Conservation (phyloP, 2,113 vertebrate species). For the Cebus imitator region DNA sequence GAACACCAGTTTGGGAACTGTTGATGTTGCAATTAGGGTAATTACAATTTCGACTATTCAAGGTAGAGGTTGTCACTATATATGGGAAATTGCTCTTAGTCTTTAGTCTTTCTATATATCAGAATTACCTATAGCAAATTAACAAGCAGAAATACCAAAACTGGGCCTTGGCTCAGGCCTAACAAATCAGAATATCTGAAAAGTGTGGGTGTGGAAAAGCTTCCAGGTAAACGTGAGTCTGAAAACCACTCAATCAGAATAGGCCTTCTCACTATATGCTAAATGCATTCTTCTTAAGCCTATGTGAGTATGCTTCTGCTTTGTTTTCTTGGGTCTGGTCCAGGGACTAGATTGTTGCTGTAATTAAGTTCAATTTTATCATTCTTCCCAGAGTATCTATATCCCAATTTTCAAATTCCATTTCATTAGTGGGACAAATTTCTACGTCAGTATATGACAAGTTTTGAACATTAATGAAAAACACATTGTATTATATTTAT, state of each 20-base stretch:
- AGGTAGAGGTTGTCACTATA: no score
- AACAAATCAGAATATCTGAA: background rate
- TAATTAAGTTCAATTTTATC: background rate
- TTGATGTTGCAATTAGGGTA: background rate
- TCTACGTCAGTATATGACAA: background rate
- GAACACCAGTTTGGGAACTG: background rate
- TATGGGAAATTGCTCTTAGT: background rate
- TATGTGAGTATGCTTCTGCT: no score
- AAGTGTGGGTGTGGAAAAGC: background rate
- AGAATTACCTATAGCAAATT: background rate
- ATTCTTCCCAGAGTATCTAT: background rate
- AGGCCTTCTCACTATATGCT: background rate
- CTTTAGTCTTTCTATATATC: background rate
- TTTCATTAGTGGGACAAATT: background rate
- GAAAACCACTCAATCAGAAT: background rate
- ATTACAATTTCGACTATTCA: slow-evolving; percentile 17
- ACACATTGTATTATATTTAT: background rate
- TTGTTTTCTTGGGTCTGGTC: no score
- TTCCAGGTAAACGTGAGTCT: background rate
- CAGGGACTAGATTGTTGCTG: no score
- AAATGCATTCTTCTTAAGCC: background rate
- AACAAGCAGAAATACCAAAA: slow-evolving; percentile 1
- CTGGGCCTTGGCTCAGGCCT: background rate
- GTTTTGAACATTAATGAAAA: background rate
- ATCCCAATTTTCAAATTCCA: background rate